A percentile compares a stretch with the other conserved stretches of the same genome.
Evolutionary conservation across 1,140 invertebrate genomes (phyloP).

Genomic region (Pseudobourletiella spinata): DNA sequence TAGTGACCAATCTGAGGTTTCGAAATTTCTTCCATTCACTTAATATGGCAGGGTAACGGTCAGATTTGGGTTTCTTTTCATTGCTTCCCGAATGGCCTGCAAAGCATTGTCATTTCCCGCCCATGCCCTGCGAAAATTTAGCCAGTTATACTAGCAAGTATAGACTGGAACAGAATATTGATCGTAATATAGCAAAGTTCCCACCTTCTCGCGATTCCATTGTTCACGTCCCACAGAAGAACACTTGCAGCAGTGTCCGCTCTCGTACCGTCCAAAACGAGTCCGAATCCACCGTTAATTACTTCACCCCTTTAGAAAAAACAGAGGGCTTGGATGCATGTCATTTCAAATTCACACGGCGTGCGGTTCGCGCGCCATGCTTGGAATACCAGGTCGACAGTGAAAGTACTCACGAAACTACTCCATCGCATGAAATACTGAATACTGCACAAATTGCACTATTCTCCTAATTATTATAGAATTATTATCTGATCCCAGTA

Average conservation of each 20-base stretch:
- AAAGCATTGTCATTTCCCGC: constrained; percentile 47
- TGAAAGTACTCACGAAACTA: no score
- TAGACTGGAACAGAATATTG: no score
- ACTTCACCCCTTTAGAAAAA: constrained; percentile 52
- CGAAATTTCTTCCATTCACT: no score
- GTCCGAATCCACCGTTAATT: constrained; percentile 60
- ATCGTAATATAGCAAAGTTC: no score
- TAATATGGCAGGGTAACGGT: constrained; percentile 47
- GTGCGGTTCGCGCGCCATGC: no score
- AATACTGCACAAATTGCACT: no score
- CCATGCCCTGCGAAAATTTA: constrained; percentile 39
- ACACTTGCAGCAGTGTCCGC: constrained; percentile 47
- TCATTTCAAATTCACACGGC: neutral
- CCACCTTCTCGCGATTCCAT: constrained; percentile 49
- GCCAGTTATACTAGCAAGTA: no score
- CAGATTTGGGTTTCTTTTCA: constrained; percentile 45
- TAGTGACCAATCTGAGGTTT: no score
- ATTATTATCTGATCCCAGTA: no score
- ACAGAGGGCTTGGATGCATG: constrained; percentile 4
- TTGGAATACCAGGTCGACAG: no score
- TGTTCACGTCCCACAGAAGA: constrained; percentile 59
- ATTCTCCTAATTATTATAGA: no score
- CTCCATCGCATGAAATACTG: no score
- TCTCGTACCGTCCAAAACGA: constrained; percentile 52
- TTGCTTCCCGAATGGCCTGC: constrained; percentile 46